phyloP scores from a whole-genome alignment of 2,113 vertebrate genomes.

The Pituophis catenifer region DNA sequence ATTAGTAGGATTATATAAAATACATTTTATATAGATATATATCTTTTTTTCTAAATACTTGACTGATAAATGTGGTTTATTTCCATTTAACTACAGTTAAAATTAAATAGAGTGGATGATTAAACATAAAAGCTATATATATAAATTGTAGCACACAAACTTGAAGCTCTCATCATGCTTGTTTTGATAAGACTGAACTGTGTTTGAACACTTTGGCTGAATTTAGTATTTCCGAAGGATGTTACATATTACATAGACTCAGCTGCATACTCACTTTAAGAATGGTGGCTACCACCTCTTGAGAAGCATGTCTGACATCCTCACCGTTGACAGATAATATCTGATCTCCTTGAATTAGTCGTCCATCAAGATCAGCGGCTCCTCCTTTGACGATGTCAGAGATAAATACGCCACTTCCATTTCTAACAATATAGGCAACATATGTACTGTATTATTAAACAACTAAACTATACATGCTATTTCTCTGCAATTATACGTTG shows the following conservation, averaged over 20 bases:
- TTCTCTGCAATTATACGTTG: constrained; percentile 46
- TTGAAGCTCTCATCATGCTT: background rate
- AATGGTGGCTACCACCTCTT: constrained; percentile 88
- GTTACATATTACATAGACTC: constrained; percentile 38
- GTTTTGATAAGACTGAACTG: background rate
- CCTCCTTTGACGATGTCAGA: constrained; percentile 95
- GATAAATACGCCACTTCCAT: constrained; percentile 89
- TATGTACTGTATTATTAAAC: constrained; percentile 55
- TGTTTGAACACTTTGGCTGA: background rate
- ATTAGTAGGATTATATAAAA: too few species aligned
- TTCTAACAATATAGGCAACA: constrained; percentile 70
- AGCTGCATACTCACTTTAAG: constrained; percentile 82
- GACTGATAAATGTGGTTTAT: background rate
- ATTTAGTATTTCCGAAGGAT: constrained; percentile 15
- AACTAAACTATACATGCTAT: constrained; percentile 57
- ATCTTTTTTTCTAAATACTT: background rate
- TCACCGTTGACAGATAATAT: constrained; percentile 92
- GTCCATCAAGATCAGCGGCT: constrained; percentile 90
- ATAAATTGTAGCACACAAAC: background rate
- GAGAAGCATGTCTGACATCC: constrained; percentile 85
- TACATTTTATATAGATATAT: too few species aligned
- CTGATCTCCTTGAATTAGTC: constrained; percentile 94
- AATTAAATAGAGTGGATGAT: background rate
- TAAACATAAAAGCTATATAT: background rate
- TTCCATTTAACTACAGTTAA: background rate